phyloP scores from a whole-genome alignment of 2,113 vertebrate genomes.

The Emydura subglobosa region DNA sequence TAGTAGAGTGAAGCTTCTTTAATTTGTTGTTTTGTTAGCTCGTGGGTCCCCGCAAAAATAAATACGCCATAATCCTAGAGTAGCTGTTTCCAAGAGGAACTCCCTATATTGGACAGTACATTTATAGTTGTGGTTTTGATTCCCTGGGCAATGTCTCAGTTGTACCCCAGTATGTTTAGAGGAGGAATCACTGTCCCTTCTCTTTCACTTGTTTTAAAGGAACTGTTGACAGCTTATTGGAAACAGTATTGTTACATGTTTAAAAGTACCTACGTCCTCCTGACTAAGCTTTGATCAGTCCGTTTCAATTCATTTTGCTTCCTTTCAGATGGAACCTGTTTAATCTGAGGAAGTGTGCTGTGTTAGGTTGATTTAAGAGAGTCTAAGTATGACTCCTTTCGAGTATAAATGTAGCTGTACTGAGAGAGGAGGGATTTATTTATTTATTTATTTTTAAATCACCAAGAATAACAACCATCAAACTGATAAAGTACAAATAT shows the following conservation, averaged over 20 bases:
- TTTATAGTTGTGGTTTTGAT: not conserved
- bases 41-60: not conserved
- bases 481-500: not conserved
- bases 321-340: not conserved
- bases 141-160: not conserved
- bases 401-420: not conserved
- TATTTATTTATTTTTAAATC: not conserved
- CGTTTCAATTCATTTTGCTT: not conserved
- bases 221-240: not conserved
- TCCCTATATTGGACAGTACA: rapidly evolving
- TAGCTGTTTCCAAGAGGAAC: rapidly evolving
- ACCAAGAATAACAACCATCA: not conserved
- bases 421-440: not conserved
- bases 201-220: not conserved
- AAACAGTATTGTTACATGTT: rapidly evolving
- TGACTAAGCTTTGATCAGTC: not conserved
- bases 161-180: not conserved
- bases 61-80: rapidly evolving
- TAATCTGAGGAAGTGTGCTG: not conserved
- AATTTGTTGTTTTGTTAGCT: not conserved
- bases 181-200: not conserved
- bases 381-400: not conserved
- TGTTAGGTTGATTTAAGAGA: not conserved
- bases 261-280: not conserved
- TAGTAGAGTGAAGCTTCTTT: not conserved